Percentiles rank a stretch among this genome's conserved stretches.
Evolutionary conservation across 1,140 invertebrate species (phyloP).

Genomic region (Neotoxoptera formosana): DNA sequence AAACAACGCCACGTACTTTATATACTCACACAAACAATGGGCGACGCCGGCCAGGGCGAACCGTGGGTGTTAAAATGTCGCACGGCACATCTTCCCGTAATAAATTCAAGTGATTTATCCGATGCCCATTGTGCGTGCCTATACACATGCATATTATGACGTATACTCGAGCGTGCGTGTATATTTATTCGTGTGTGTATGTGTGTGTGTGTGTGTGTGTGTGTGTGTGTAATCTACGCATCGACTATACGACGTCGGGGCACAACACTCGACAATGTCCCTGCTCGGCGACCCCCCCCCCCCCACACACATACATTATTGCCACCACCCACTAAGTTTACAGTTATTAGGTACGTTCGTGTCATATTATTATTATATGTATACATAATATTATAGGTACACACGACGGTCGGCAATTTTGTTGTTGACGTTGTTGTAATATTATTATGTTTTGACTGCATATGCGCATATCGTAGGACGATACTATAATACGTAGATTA

Average conservation of each 20-base stretch:
- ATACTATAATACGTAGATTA: neutral
- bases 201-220: neutral
- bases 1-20: slow-evolving; percentile 23
- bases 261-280: neutral
- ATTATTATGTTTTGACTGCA: neutral
- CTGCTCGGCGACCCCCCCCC: no score
- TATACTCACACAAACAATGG: neutral
- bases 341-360: neutral
- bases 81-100: slow-evolving; percentile 30
- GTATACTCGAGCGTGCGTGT: neutral
- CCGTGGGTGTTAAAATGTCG: slow-evolving; percentile 47
- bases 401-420: neutral
- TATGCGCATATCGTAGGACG: neutral
- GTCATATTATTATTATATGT: neutral
- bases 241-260: neutral
- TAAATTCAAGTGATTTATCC: slow-evolving; percentile 39
- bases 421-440: neutral
- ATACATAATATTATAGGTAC: neutral
- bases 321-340: neutral
- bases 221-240: neutral
- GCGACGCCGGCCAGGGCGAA: neutral
- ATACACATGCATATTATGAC: neutral
- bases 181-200: neutral
- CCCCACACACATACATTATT: neutral
- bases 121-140: neutral